Evolutionary conservation across 2,797 vertebrate species (phyloP).

Genomic region (Lateolabrax maculatus): DNA sequence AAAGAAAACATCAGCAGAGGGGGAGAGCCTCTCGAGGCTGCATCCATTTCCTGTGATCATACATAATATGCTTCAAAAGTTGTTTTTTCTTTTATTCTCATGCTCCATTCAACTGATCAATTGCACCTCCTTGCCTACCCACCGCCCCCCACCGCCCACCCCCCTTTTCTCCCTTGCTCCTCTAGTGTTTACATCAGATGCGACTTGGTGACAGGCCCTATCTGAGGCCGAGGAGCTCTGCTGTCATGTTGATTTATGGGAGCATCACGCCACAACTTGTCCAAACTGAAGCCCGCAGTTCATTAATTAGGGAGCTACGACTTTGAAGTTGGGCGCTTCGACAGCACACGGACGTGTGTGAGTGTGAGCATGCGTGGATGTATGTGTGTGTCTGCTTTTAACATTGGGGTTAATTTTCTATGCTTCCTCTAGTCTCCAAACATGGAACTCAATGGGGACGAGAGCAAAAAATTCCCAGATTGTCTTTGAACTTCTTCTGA

Average conservation of each 20-base stretch:
- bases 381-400: slow-evolving; percentile 81
- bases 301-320: slow-evolving; percentile 99
- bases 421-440: slow-evolving; percentile 76
- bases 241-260: slow-evolving; percentile 99
- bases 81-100: slow-evolving; percentile 92
- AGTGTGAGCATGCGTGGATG: slow-evolving; percentile 38
- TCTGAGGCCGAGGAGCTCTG: slow-evolving; percentile 95
- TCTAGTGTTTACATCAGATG: slow-evolving; percentile 98
- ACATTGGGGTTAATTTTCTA: slow-evolving; percentile 92
- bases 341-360: slow-evolving; percentile 82
- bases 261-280: slow-evolving; percentile 99
- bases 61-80: slow-evolving; percentile 99
- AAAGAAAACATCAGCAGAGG: slow-evolving; percentile 73
- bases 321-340: slow-evolving; percentile 94
- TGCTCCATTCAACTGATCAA: slow-evolving; percentile 99
- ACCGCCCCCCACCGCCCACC: slow-evolving; percentile 82
- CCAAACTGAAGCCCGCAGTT: slow-evolving; percentile 99
- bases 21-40: slow-evolving; percentile 95
- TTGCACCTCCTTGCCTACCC: slow-evolving; percentile 91
- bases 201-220: slow-evolving; percentile 97
- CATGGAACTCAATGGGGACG: slow-evolving; percentile 90
- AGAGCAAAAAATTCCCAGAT: slow-evolving; percentile 89
- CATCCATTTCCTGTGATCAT: slow-evolving; percentile 99
- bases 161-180: slow-evolving; percentile 86
- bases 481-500: slow-evolving; percentile 99